Evolutionary conservation across 92 coral and sea anemone genomes (phyloP), one percentile per base, ranked within the genome.

Genomic region (Heteractis magnifica): DNA sequence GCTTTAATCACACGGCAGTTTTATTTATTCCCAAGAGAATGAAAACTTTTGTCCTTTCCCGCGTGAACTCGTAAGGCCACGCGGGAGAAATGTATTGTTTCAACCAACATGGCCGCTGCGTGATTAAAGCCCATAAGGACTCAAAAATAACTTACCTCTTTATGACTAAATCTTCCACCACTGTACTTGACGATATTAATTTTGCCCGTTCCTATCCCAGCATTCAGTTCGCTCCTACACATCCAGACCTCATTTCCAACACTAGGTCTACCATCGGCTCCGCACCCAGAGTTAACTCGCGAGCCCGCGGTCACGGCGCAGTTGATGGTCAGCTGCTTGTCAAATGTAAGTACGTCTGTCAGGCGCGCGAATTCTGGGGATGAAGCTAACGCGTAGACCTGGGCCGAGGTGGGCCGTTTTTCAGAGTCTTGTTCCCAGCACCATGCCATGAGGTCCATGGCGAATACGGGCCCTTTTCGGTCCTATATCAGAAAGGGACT

Each of bases 341-440:
- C 98, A 83, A 97, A 97, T 4, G 98, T 94, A 60, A 97, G 88
- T 34, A 97, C 99, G 76, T 97, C 99, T 34, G 91, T 77, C 73
- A 97, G 93, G 82, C 99, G 94, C 48, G 99, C 92, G 79, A 97
- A 97, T 79, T 97, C 99, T 55, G 93, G 89, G 4, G 97, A 87
- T 20, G 97, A 86, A 55, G 99, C 88, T 18, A 94, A 79, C 56
- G 87, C 89, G 64, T 88, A 97, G 75, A 97, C 89, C 65, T 97
- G 98, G 80, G 91, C 89, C n/a, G 97, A 90, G 8, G 98, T 76
- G 11, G 99, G 99, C 53, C 99, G 93, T 51, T 81, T 89, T 48
- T 94, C 99, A 3, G 99, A 95, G 51, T 97, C 98, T 49, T 91
- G 97, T 44, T 94, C 92, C 99, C 99, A 97, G 81, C 99, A 97